phyloP scores from a whole-genome alignment of 1,140 invertebrate genomes.

The Catajapyx aquilonaris region DNA sequence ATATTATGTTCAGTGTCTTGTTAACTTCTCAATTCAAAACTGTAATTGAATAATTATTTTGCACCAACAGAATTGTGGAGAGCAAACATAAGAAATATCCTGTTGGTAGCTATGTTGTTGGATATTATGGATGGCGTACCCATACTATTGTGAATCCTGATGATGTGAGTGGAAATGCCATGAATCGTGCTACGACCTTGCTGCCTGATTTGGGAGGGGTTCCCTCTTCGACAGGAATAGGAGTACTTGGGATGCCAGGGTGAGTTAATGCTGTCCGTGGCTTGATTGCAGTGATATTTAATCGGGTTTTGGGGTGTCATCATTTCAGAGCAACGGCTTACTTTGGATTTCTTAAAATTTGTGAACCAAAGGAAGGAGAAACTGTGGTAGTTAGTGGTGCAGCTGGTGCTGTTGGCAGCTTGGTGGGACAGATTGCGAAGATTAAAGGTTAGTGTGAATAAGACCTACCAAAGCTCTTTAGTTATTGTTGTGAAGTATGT shows the following conservation, averaged over 20 bases:
- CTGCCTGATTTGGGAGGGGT: constrained; percentile 29
- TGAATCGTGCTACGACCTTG: no score
- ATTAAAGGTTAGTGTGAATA: constrained; percentile 26
- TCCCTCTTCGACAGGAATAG: constrained; percentile 32
- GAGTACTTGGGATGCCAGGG: constrained; percentile 40
- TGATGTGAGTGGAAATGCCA: constrained; percentile 12
- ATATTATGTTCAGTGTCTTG: no score
- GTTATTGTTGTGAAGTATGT: constrained; percentile 1
- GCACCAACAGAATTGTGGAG: constrained; percentile 25
- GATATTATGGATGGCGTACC: constrained; percentile 35
- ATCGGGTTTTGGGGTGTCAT: not conserved
- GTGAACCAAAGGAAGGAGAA: constrained; percentile 40
- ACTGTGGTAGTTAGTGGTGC: constrained; percentile 40
- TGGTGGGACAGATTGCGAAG: constrained; percentile 52
- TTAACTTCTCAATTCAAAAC: no score
- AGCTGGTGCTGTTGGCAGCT: constrained; percentile 40
- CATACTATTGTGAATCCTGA: constrained; percentile 21
- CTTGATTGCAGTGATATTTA: not conserved
- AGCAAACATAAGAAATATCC: constrained; percentile 35
- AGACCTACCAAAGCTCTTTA: not conserved
- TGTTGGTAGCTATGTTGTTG: constrained; percentile 31
- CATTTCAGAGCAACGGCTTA: constrained; percentile 42
- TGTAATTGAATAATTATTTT: no score
- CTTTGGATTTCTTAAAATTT: constrained; percentile 45
- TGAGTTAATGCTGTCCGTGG: constrained; percentile 9